phyloP scores from a whole-genome alignment of 2,797 vertebrate genomes.

The Lacerta agilis region DNA sequence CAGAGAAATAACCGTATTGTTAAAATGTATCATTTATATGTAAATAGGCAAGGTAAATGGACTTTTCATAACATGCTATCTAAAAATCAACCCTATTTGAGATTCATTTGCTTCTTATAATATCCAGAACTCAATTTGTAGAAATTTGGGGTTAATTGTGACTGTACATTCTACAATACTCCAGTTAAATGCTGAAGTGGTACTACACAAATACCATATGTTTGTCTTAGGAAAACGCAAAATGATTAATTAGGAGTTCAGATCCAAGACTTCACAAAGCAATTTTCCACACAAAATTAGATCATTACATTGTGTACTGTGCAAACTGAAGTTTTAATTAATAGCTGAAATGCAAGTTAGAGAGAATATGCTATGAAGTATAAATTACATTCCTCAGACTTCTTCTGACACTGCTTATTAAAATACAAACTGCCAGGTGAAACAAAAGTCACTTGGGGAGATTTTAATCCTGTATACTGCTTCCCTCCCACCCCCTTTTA shows the following conservation, averaged over 20 bases:
- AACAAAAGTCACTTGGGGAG: not conserved
- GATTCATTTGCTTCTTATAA: constrained; percentile 73
- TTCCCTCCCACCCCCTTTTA: not conserved
- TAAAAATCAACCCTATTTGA: constrained; percentile 44
- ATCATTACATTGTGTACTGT: constrained; percentile 59
- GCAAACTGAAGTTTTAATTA: constrained; percentile 75
- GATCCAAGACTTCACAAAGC: constrained; percentile 67
- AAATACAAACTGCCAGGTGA: constrained; percentile 20
- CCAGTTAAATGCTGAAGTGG: constrained; percentile 73
- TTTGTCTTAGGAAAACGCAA: constrained; percentile 73
- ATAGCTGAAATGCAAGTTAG: constrained; percentile 61
- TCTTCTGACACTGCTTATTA: constrained; percentile 25
- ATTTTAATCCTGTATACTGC: constrained; percentile 14
- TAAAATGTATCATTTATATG: constrained; percentile 58
- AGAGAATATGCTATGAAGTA: constrained; percentile 46
- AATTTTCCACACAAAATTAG: constrained; percentile 72
- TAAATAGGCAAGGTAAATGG: constrained; percentile 60
- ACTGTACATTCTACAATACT: constrained; percentile 72
- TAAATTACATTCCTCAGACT: constrained; percentile 49
- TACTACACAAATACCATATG: constrained; percentile 78
- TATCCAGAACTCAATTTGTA: constrained; percentile 77
- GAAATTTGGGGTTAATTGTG: constrained; percentile 77
- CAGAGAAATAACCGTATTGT: constrained; percentile 51
- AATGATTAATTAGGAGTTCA: constrained; percentile 80
- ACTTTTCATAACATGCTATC: constrained; percentile 60